phyloP scores from a whole-genome alignment of 2,797 vertebrate genomes.

The Sebastes jordani region DNA sequence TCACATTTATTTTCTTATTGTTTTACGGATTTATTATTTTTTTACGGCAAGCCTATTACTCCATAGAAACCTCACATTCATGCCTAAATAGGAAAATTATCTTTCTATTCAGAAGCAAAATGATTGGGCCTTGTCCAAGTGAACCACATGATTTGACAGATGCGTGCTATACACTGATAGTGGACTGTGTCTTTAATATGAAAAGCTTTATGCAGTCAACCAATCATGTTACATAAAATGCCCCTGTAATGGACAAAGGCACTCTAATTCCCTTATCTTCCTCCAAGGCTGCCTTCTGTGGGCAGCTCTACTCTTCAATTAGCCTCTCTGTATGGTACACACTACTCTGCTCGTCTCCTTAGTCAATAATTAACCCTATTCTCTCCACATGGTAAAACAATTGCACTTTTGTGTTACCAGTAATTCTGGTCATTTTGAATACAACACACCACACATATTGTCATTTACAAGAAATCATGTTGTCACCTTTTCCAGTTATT shows the following conservation, averaged over 20 bases:
- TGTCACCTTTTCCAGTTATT: background rate
- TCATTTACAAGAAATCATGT: conserved; percentile 2
- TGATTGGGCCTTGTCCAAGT: background rate
- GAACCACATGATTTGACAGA: conserved; percentile 1
- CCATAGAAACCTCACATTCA: background rate
- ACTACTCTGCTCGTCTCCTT: conserved; percentile 16
- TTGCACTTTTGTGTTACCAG: background rate
- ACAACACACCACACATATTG: background rate
- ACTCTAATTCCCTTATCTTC: conserved; percentile 53
- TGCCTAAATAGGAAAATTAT: background rate
- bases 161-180: conserved; percentile 17
- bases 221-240: conserved; percentile 51
- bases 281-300: conserved; percentile 28
- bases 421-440: conserved; percentile 6
- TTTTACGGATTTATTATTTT: too few species aligned
- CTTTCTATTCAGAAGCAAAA: background rate
- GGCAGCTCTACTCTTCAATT: conserved; percentile 47
- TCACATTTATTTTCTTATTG: too few species aligned
- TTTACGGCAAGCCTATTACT: too few species aligned
- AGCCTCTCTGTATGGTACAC: conserved; percentile 36
- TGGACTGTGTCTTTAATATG: conserved; percentile 29
- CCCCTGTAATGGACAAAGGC: conserved; percentile 53
- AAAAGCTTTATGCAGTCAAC: conserved; percentile 26
- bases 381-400: conserved; percentile 11
- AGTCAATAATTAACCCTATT: conserved; percentile 32